Percentiles rank a stretch among this genome's conserved stretches.
These are phyloP conservation scores for Patiria miniata DNA, from an alignment of 35 echinoderm and acorn worm species.

Conservation along the genomic window DNA sequence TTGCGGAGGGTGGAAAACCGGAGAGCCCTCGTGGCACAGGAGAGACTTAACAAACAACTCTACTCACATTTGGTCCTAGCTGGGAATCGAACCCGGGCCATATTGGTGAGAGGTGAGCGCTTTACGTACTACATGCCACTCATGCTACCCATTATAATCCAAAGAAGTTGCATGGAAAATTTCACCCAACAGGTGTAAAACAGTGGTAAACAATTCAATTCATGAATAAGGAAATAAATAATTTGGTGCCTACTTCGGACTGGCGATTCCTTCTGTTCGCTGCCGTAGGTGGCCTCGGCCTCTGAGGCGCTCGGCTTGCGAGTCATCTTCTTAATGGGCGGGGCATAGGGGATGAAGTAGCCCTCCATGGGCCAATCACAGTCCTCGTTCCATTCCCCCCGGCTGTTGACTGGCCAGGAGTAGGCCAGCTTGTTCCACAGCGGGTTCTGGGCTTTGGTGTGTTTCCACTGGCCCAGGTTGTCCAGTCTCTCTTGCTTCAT, in stretches of 20 bases:
- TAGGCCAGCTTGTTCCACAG: constrained; percentile 96
- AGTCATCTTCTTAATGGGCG: constrained; percentile 69
- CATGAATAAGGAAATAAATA: too few relatives aligned
- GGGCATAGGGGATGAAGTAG: constrained; percentile 90
- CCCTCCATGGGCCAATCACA: constrained; percentile 99
- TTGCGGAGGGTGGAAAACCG: too few relatives aligned
- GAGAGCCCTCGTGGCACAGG: too few relatives aligned
- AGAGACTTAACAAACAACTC: too few relatives aligned
- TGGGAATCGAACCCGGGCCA: too few relatives aligned
- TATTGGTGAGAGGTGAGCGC: too few relatives aligned
- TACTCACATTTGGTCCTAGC: too few relatives aligned
- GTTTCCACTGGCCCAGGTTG: constrained; percentile 92
- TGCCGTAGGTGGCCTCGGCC: background rate
- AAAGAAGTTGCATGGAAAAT: too few relatives aligned
- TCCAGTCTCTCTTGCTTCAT: constrained; percentile 90
- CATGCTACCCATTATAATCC: too few relatives aligned
- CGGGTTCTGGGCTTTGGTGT: constrained; percentile 83
- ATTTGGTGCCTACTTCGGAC: background rate
- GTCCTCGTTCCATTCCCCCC: constrained; percentile 86
- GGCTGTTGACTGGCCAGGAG: constrained; percentile 86
- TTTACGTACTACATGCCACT: too few relatives aligned
- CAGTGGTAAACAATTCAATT: too few relatives aligned
- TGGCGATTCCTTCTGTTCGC: constrained; percentile 4
- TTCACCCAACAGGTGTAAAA: too few relatives aligned
- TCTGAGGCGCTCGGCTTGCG: background rate